A percentile compares a stretch with the other conserved stretches of the same genome.
Conservation (phyloP, 2,797 vertebrate species). For the Danio tinwini region DNA sequence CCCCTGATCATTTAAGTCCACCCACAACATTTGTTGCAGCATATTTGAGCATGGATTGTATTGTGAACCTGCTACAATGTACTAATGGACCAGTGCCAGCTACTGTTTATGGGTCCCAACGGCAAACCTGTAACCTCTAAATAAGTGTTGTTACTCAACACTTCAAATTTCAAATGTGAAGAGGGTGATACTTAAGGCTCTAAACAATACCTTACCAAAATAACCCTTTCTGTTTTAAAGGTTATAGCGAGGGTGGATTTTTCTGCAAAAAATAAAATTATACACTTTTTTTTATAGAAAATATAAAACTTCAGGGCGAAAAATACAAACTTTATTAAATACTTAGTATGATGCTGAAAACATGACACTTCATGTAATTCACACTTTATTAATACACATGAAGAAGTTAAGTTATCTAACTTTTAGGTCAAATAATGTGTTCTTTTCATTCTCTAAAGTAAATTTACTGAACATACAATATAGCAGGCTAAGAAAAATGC, state of each 20-base stretch:
- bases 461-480: no score
- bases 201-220: not conserved
- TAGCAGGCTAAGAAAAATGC: no score
- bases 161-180: slow-evolving; percentile 12
- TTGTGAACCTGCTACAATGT: not conserved
- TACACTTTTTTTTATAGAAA: not conserved
- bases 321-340: not conserved
- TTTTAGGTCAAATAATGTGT: no score
- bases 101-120: slow-evolving; percentile 7
- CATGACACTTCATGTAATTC: no score
- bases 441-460: no score
- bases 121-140: not conserved
- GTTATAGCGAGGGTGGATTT: not conserved
- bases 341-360: not conserved
- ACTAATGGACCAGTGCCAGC: not conserved
- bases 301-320: not conserved
- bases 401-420: no score
- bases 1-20: slow-evolving; percentile 3
- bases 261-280: not conserved
- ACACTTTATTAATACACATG: not conserved
- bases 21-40: not conserved
- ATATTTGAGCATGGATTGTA: slow-evolving; percentile 10
- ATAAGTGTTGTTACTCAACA: slow-evolving; percentile 12
- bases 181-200: slow-evolving; percentile 7
- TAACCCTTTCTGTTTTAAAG: not conserved